Percentiles rank a stretch among this genome's conserved stretches.
Evolutionary conservation across 1,140 invertebrate genomes (phyloP).

Genomic region (Mactra quadrangularis): DNA sequence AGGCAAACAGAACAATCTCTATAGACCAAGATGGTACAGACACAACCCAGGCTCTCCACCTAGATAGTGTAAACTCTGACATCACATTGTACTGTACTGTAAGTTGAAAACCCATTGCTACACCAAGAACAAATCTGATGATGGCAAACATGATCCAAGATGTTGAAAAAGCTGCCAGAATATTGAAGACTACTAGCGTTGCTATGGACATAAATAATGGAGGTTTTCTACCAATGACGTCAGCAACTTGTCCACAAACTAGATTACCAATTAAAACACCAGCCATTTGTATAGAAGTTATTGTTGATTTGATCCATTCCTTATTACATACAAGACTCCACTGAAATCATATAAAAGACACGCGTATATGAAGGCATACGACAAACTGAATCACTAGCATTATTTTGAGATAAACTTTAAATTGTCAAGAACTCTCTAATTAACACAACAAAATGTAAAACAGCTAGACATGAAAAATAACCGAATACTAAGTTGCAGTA

Average conservation of each 20-base stretch:
- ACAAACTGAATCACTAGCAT: too few species aligned
- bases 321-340: constrained; percentile 74
- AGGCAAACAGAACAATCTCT: constrained; percentile 40
- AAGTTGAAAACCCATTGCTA: constrained; percentile 47
- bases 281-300: constrained; percentile 76
- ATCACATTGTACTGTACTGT: constrained; percentile 49
- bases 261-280: constrained; percentile 72
- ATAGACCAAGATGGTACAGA: constrained; percentile 54
- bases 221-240: constrained; percentile 70
- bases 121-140: constrained; percentile 72
- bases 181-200: constrained; percentile 57
- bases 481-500: too few species aligned
- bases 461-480: too few species aligned
- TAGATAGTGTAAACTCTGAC: constrained; percentile 54
- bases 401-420: too few species aligned
- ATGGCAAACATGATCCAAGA: constrained; percentile 75
- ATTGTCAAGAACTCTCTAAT: too few species aligned
- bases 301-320: constrained; percentile 62
- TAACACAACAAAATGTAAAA: too few species aligned
- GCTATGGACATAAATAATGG: constrained; percentile 64
- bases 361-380: too few species aligned
- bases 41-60: constrained; percentile 51
- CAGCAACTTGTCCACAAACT: constrained; percentile 69
- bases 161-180: constrained; percentile 62
- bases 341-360: constrained; percentile 39